A percentile compares a stretch with the other conserved stretches of the same genome.
These are phyloP conservation scores for Eupelmus urozonus DNA, from an alignment of 2,888 invertebrate species.

Conservation along the genomic window DNA sequence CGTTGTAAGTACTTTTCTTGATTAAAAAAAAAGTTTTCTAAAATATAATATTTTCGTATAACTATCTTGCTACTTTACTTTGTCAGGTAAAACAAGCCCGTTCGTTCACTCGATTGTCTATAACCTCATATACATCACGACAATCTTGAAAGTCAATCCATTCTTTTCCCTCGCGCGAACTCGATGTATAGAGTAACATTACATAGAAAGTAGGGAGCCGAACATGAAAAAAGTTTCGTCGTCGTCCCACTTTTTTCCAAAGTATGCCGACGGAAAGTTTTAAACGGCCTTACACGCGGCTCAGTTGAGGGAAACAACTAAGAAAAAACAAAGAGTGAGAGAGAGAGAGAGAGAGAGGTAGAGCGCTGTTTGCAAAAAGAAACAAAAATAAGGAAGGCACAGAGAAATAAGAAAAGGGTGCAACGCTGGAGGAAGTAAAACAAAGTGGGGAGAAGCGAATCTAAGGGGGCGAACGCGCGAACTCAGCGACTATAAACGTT, in stretches of 20 bases:
- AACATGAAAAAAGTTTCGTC: slow-evolving; percentile 33
- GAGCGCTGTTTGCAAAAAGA: background rate
- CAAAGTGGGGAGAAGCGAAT: slow-evolving; percentile 32
- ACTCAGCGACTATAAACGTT: slow-evolving; percentile 65
- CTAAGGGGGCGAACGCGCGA: slow-evolving; percentile 41
- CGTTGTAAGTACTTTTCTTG: background rate
- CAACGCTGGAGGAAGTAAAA: slow-evolving; percentile 13
- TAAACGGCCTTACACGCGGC: slow-evolving; percentile 48
- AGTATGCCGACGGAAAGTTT: slow-evolving; percentile 28
- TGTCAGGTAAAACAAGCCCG: background rate
- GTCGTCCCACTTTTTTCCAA: slow-evolving; percentile 21
- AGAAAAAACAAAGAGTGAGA: slow-evolving; percentile 47
- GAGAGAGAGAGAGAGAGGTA: slow-evolving; percentile 39
- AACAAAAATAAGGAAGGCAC: background rate
- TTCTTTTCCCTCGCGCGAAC: slow-evolving; percentile 1
- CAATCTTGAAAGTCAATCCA: slow-evolving; percentile 24
- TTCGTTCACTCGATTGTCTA: background rate
- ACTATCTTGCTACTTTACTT: background rate
- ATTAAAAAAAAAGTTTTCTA: background rate
- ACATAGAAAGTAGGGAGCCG: background rate
- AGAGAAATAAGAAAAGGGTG: background rate
- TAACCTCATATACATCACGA: background rate
- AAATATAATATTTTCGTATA: background rate
- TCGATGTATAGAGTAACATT: slow-evolving; percentile 17
- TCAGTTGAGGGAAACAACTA: no score